phyloP scores from a whole-genome alignment of 2,797 vertebrate genomes.

The Pipistrellus nathusii region DNA sequence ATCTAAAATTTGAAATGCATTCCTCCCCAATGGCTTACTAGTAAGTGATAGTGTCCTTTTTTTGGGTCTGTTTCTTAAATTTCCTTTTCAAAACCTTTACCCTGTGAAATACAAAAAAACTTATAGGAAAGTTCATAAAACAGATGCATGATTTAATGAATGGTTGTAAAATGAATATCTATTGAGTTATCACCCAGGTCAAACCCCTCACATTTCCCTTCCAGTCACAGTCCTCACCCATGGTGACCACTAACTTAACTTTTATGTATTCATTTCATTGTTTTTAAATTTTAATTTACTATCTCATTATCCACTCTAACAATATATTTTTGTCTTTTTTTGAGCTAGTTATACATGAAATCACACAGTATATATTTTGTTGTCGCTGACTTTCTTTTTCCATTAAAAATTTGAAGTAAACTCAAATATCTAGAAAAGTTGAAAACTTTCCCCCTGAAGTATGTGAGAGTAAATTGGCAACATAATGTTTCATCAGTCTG shows the following conservation, averaged over 20 bases:
- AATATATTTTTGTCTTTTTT: constrained; percentile 14
- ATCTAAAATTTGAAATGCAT: neutral
- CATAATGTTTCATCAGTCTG: neutral
- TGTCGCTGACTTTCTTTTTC: neutral
- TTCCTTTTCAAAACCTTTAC: constrained; percentile 6
- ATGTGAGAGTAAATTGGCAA: neutral
- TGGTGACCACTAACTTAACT: neutral
- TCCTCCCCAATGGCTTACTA: neutral
- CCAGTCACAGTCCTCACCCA: neutral
- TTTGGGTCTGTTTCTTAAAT: neutral
- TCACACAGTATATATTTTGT: neutral
- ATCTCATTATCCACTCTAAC: neutral
- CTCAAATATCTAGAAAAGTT: neutral
- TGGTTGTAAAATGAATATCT: neutral
- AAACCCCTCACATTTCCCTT: neutral
- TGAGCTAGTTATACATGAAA: neutral
- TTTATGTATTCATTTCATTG: neutral
- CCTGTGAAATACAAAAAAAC: neutral
- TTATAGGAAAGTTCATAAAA: neutral
- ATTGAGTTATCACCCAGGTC: neutral
- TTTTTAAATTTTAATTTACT: neutral
- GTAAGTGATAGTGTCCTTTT: neutral
- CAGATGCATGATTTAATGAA: neutral
- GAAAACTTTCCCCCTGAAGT: neutral
- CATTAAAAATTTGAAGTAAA: neutral